Evolutionary conservation across 1,140 invertebrate genomes (phyloP).

Genomic region (Chironomus striatipennis): DNA sequence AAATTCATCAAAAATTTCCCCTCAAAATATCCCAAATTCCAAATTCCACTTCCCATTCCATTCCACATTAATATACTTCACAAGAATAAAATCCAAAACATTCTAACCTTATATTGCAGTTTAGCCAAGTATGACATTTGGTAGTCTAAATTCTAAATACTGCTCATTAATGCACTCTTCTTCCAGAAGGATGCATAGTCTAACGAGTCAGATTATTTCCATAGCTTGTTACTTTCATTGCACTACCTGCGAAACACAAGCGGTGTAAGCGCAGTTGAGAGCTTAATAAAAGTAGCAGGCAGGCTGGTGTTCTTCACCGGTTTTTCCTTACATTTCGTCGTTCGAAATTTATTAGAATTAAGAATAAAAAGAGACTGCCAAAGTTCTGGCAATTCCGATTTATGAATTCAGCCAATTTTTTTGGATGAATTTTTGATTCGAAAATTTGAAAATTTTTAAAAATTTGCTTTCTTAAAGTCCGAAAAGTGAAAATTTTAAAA

Average conservation of each 20-base stretch:
- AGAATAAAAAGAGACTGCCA: constrained; percentile 2
- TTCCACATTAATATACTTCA: neutral
- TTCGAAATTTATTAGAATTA: neutral
- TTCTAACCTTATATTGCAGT: neutral
- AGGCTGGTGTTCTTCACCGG: neutral
- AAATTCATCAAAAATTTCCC: too few species aligned
- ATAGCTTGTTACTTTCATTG: constrained; percentile 2
- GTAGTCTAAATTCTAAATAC: constrained; percentile 13
- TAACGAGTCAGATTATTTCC: constrained; percentile 13
- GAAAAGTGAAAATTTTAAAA: too few species aligned
- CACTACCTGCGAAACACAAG: constrained; percentile 5
- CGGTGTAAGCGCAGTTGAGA: constrained; percentile 11
- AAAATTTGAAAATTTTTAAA: too few species aligned
- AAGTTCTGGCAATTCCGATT: constrained; percentile 12
- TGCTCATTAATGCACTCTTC: constrained; percentile 8
- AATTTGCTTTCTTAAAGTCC: too few species aligned
- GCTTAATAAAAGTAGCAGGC: constrained; percentile 3
- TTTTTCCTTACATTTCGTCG: constrained; percentile 6
- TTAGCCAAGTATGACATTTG: neutral
- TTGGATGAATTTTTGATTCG: too few species aligned
- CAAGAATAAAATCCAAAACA: neutral
- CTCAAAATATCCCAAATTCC: too few species aligned
- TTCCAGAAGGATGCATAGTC: neutral
- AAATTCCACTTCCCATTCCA: neutral
- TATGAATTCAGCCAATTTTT: constrained; percentile 13